A percentile compares a stretch with the other conserved stretches of the same genome.
phyloP scores from a whole-genome alignment of 2,888 invertebrate genomes.

The Drosophila pseudotalamancana region DNA sequence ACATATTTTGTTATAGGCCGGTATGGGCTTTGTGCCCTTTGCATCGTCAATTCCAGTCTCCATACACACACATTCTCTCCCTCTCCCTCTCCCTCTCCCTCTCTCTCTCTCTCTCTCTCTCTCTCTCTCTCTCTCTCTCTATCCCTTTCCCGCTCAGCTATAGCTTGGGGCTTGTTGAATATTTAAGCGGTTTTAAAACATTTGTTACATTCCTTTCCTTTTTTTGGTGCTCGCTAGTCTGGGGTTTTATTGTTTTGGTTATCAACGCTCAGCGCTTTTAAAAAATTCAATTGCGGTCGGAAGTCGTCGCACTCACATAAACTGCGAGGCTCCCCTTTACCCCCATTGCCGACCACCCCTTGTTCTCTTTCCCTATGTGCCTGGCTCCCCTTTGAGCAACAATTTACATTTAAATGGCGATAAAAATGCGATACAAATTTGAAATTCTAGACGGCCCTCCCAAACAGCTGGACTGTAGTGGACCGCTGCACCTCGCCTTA shows the following conservation, averaged over 20 bases:
- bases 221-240: constrained; percentile 23
- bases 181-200: constrained; percentile 79
- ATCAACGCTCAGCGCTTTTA: constrained; percentile 80
- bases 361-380: constrained; percentile 1
- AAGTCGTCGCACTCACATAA: constrained; percentile 78
- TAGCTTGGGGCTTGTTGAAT: constrained; percentile 68
- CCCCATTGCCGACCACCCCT: neutral
- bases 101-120: neutral
- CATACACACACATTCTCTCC: neutral
- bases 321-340: constrained; percentile 46
- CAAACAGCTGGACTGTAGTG: constrained; percentile 21
- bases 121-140: neutral
- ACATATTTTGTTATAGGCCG: constrained; percentile 78
- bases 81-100: constrained; percentile 10
- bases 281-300: constrained; percentile 81
- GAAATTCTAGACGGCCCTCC: constrained; percentile 61
- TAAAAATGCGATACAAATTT: constrained; percentile 80
- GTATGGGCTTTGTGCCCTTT: constrained; percentile 58
- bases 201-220: constrained; percentile 51
- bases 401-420: constrained; percentile 78
- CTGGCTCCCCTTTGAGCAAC: constrained; percentile 54
- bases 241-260: constrained; percentile 77
- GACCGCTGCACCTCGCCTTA: constrained; percentile 58
- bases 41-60: constrained; percentile 25
- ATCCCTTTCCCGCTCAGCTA: neutral